These are phyloP conservation scores for Callyntrura sp. DNA, from an alignment of 2,888 invertebrate species.

Conservation along the genomic window DNA sequence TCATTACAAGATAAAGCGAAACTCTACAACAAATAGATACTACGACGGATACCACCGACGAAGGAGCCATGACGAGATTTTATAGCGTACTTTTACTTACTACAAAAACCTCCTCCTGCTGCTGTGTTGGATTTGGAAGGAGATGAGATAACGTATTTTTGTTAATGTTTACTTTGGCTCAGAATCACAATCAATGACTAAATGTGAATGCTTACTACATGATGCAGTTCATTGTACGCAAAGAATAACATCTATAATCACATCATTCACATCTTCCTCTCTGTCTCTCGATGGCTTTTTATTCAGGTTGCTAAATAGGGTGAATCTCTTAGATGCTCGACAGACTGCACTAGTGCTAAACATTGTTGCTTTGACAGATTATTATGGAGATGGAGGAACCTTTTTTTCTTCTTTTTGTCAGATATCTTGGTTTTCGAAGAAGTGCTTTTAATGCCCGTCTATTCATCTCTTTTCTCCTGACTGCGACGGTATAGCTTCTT, in stretches of 20 bases:
- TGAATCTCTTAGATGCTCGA: too few relatives aligned
- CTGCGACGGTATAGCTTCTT: too few relatives aligned
- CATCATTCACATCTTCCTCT: neutral
- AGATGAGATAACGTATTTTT: neutral
- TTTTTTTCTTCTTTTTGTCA: too few relatives aligned
- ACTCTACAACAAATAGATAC: neutral
- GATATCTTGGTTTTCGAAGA: too few relatives aligned
- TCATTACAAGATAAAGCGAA: neutral
- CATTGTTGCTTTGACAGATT: too few relatives aligned
- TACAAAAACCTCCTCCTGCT: neutral
- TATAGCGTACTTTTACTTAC: too few relatives aligned
- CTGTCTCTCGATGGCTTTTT: neutral
- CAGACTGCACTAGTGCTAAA: too few relatives aligned
- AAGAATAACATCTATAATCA: slow-evolving; percentile 32
- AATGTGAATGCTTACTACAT: neutral
- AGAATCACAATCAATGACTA: neutral
- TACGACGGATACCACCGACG: neutral
- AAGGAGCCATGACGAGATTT: too few relatives aligned
- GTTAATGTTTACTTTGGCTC: slow-evolving; percentile 35
- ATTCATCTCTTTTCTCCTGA: too few relatives aligned
- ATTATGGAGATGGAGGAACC: too few relatives aligned
- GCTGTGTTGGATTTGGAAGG: neutral
- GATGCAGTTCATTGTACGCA: slow-evolving; percentile 29
- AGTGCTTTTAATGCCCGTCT: too few relatives aligned
- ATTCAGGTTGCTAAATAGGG: too few relatives aligned